Evolutionary conservation across 2,888 invertebrate genomes (phyloP).

Genomic region (Microplitis deprimator): DNA sequence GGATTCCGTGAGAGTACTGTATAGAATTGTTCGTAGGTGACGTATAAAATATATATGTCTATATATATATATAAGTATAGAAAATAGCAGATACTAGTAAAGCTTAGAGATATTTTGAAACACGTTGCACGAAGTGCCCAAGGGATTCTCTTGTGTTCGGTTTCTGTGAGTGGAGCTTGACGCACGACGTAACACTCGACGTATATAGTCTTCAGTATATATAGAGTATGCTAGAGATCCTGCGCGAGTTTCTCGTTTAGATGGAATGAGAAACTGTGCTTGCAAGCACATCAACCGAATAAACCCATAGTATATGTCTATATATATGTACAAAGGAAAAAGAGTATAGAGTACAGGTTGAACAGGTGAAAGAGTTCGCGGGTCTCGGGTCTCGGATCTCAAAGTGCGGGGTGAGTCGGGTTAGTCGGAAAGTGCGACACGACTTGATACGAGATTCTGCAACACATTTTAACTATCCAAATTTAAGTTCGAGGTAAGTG

Average conservation of each 20-base stretch:
- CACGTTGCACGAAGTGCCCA: conserved; percentile 42
- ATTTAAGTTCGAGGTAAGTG: conserved; percentile 60
- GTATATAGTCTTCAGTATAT: background rate
- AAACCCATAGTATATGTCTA: background rate
- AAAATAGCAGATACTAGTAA: background rate
- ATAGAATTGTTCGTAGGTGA: conserved; percentile 29
- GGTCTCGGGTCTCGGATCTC: conserved; percentile 35
- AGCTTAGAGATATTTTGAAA: conserved; percentile 44
- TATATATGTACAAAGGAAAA: background rate
- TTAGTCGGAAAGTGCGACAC: conserved; percentile 28
- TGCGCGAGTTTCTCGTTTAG: conserved; percentile 22
- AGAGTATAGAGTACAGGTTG: conserved; percentile 16
- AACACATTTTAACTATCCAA: conserved; percentile 61
- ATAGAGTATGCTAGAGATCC: background rate
- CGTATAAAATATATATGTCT: background rate
- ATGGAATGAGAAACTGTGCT: conserved; percentile 27
- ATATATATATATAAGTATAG: background rate
- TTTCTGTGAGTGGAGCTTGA: conserved; percentile 25
- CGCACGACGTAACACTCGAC: conserved; percentile 15
- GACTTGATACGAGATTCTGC: conserved; percentile 45
- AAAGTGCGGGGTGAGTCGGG: conserved; percentile 40
- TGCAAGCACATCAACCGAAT: conserved; percentile 3
- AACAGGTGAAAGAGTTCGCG: conserved; percentile 30
- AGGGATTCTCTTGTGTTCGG: conserved; percentile 29
- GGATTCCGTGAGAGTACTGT: conserved; percentile 12